phyloP scores from a whole-genome alignment of 1,140 invertebrate species.

The Ceratina australensis region DNA sequence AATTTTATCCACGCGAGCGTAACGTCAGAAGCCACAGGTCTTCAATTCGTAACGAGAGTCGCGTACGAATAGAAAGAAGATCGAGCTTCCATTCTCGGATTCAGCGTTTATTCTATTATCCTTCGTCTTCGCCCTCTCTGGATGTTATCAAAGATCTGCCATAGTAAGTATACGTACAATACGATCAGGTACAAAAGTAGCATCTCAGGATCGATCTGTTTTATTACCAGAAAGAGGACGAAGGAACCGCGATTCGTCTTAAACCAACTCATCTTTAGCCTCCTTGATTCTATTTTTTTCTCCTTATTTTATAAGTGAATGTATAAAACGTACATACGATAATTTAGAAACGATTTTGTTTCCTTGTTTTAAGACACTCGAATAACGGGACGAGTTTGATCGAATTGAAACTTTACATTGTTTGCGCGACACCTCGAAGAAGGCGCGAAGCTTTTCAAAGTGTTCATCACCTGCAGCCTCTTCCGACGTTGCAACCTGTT shows the following conservation, averaged over 20 bases:
- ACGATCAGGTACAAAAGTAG: constrained; percentile 75
- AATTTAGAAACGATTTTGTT: constrained; percentile 18
- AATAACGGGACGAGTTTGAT: neutral
- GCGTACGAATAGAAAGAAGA: neutral
- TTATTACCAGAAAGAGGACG: constrained; percentile 54
- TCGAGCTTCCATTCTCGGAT: neutral
- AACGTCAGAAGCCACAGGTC: constrained; percentile 9
- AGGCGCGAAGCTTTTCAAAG: neutral
- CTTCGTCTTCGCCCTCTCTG: constrained; percentile 47
- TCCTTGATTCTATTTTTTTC: neutral
- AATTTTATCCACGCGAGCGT: neutral
- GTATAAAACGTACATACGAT: constrained; percentile 25
- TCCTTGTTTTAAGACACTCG: constrained; percentile 17
- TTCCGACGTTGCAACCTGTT: no score
- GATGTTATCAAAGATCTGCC: constrained; percentile 45
- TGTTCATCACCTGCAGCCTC: neutral
- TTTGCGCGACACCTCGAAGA: neutral
- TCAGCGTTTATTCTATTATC: constrained; percentile 19
- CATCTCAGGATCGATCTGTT: constrained; percentile 63
- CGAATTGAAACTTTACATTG: no score
- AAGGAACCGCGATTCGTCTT: constrained; percentile 28
- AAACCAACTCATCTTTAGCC: constrained; percentile 24
- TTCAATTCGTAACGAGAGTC: constrained; percentile 22
- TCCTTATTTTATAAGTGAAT: constrained; percentile 6
- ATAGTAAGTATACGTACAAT: constrained; percentile 66